phyloP scores from a whole-genome alignment of 1,140 invertebrate species.

The Cheumatopsyche charites region DNA sequence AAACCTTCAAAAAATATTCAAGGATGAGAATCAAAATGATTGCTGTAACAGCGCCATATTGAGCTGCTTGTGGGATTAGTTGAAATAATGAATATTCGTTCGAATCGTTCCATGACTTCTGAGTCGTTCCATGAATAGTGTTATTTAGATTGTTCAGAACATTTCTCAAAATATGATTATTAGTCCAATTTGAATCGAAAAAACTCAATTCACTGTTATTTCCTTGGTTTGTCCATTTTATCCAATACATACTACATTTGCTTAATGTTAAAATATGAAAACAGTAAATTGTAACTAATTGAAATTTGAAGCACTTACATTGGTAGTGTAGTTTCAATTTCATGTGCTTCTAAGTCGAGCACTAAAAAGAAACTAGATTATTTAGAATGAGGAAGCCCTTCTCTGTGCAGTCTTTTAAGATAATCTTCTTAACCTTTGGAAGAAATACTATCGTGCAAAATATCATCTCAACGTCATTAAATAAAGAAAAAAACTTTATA shows the following conservation, averaged over 20 bases:
- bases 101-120: neutral
- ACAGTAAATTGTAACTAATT: neutral
- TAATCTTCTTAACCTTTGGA: conserved; percentile 19
- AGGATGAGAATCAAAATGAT: conserved; percentile 34
- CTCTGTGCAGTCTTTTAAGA: neutral
- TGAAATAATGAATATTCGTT: conserved; percentile 6
- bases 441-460: neutral
- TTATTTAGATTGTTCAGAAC: conserved; percentile 31
- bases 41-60: conserved; percentile 32
- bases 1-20: conserved; percentile 39
- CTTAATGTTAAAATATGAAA: neutral
- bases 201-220: neutral
- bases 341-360: neutral
- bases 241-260: conserved; percentile 21
- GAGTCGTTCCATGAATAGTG: conserved; percentile 27
- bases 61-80: conserved; percentile 29
- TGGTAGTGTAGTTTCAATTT: neutral
- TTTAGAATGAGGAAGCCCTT: conserved; percentile 8
- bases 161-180: conserved; percentile 33
- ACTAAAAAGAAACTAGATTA: conserved; percentile 1
- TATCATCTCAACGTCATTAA: neutral
- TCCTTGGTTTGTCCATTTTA: neutral
- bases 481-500: neutral
- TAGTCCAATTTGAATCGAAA: conserved; percentile 36
- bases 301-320: neutral